Conservation (phyloP, 1,140 invertebrate genomes). For the Brachionus plicatilis region DNA sequence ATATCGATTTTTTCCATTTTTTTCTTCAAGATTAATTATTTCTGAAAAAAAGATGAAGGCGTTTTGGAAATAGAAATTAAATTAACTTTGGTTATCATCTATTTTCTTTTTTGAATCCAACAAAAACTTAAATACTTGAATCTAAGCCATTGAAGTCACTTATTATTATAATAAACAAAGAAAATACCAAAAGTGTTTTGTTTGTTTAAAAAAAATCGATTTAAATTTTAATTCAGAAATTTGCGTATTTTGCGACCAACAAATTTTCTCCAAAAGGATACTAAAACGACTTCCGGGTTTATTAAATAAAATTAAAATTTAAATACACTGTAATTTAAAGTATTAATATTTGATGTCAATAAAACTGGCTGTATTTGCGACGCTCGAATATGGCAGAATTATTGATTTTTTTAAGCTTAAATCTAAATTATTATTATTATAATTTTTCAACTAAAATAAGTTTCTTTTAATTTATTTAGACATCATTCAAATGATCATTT, state of each 20-base stretch:
- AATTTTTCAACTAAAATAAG: neutral
- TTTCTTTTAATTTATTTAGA: neutral
- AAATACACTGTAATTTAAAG: neutral
- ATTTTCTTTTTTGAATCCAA: neutral
- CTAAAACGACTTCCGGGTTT: neutral
- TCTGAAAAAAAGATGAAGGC: slow-evolving; percentile 14
- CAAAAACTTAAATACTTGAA: neutral
- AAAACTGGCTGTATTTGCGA: neutral
- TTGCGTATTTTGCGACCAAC: neutral
- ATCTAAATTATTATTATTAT: slow-evolving; percentile 6
- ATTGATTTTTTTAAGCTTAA: slow-evolving; percentile 24
- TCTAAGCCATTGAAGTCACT: neutral
- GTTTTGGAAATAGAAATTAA: neutral
- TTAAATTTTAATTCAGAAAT: neutral
- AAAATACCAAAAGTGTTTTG: neutral
- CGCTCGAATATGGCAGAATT: neutral
- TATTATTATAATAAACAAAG: neutral
- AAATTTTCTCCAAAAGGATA: neutral
- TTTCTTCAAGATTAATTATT: slow-evolving; percentile 24
- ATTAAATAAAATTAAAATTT: neutral
- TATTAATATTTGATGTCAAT: neutral
- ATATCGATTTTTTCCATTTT: slow-evolving; percentile 1
- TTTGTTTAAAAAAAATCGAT: neutral
- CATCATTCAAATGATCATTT: neutral
- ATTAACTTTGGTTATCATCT: neutral